These are phyloP conservation scores for Dasyornis broadbenti DNA, from an alignment of 2,113 vertebrate genomes.

Conservation along the genomic window DNA sequence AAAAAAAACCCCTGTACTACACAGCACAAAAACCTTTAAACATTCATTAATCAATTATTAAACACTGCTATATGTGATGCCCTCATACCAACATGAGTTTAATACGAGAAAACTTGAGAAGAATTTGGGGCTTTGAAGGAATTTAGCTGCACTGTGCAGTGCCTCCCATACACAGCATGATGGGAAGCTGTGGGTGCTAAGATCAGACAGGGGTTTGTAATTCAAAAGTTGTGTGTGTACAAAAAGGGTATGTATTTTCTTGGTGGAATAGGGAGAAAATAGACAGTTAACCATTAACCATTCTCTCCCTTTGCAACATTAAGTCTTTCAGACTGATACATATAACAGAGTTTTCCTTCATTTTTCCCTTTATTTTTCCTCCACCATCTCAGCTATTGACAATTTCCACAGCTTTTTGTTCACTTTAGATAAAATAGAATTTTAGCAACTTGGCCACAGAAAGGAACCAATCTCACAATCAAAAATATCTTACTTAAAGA, in stretches of 20 bases:
- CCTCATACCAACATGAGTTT: not conserved
- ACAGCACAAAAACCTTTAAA: not conserved
- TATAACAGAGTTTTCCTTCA: not conserved
- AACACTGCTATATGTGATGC: not conserved
- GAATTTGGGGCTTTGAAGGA: not conserved
- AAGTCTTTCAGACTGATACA: not conserved
- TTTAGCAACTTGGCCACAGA: not conserved
- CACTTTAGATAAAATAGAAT: not conserved
- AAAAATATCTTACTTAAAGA: not conserved
- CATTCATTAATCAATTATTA: not conserved
- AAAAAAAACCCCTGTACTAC: not conserved
- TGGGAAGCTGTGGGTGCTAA: not conserved
- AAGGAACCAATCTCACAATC: not conserved
- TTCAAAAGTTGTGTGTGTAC: not conserved
- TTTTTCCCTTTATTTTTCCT: not conserved
- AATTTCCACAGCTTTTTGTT: not conserved
- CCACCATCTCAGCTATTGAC: not conserved
- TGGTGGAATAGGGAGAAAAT: not conserved
- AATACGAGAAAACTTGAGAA: not conserved
- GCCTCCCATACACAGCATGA: not conserved
- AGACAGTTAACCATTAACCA: not conserved
- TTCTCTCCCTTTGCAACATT: not conserved
- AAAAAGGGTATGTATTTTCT: not conserved
- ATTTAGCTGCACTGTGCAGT: not conserved
- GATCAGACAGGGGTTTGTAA: not conserved